Evolutionary conservation across 2,888 invertebrate genomes (phyloP).

Genomic region (Drosophila mercatorum): DNA sequence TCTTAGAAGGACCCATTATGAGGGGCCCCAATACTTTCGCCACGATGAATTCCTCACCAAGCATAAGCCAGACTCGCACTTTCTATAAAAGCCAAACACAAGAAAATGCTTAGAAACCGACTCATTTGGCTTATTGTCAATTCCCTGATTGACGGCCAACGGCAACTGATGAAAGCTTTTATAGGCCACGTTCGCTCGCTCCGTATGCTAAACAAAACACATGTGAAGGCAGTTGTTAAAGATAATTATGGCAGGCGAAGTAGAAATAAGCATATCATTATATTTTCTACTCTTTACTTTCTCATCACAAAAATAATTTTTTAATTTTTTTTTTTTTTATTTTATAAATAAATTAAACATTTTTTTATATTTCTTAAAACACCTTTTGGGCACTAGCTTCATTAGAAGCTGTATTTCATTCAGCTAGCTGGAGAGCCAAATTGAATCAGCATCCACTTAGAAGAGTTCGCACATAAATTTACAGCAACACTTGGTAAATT

Average conservation of each 20-base stretch:
- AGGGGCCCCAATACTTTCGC: background rate
- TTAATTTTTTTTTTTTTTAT: no score
- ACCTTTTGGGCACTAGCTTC: background rate
- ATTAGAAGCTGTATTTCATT: background rate
- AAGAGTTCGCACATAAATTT: constrained; percentile 34
- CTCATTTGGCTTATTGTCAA: background rate
- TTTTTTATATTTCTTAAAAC: no score
- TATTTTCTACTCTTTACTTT: background rate
- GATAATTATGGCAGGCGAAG: background rate
- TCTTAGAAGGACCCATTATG: background rate
- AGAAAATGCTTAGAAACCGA: background rate
- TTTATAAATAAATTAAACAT: no score
- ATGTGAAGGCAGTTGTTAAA: background rate
- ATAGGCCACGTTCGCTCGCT: background rate
- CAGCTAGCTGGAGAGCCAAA: constrained; percentile 18
- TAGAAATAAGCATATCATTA: background rate
- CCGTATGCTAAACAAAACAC: background rate
- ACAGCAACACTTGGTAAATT: constrained; percentile 16
- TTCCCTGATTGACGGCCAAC: background rate
- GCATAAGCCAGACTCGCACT: background rate
- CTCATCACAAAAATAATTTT: no score
- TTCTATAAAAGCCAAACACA: background rate
- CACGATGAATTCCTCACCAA: background rate
- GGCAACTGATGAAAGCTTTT: background rate
- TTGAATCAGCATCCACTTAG: constrained; percentile 35